Percentiles rank a stretch among this genome's conserved stretches.
phyloP scores from a whole-genome alignment of 2,797 vertebrate genomes.

The Salmo trutta region DNA sequence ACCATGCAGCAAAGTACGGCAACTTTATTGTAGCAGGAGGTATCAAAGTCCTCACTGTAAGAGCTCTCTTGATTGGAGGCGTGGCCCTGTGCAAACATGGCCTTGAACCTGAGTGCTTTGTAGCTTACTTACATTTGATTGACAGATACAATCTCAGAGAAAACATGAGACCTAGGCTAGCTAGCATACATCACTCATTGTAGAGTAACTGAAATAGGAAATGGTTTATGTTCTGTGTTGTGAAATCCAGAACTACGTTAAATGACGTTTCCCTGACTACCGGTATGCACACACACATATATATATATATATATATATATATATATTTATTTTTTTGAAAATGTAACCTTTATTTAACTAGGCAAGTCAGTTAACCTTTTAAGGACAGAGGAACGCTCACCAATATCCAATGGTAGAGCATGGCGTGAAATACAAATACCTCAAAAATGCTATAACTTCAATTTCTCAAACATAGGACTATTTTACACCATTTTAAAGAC shows the following conservation, averaged over 20 bases:
- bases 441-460: too few relatives aligned
- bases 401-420: too few relatives aligned
- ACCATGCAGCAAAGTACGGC: constrained; percentile 6
- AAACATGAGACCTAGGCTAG: not conserved
- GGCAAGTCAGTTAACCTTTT: too few relatives aligned
- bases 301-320: too few relatives aligned
- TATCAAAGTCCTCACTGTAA: constrained; percentile 62
- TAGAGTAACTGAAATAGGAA: not conserved
- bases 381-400: too few relatives aligned
- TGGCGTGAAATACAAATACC: too few relatives aligned
- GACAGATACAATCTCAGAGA: not conserved
- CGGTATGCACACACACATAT: not conserved
- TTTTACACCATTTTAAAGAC: too few relatives aligned
- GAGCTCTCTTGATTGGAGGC: constrained; percentile 33
- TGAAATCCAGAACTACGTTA: not conserved
- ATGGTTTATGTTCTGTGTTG: not conserved
- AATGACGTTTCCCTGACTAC: not conserved
- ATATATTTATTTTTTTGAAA: too few relatives aligned
- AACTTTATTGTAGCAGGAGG: constrained; percentile 19
- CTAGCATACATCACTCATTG: not conserved
- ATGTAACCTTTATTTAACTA: too few relatives aligned
- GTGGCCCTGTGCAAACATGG: constrained; percentile 50
- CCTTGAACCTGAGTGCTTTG: constrained; percentile 27
- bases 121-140: not conserved
- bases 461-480: too few relatives aligned